Evolutionary conservation across 1,140 invertebrate species (phyloP).

Genomic region (Drosophila leontia): DNA sequence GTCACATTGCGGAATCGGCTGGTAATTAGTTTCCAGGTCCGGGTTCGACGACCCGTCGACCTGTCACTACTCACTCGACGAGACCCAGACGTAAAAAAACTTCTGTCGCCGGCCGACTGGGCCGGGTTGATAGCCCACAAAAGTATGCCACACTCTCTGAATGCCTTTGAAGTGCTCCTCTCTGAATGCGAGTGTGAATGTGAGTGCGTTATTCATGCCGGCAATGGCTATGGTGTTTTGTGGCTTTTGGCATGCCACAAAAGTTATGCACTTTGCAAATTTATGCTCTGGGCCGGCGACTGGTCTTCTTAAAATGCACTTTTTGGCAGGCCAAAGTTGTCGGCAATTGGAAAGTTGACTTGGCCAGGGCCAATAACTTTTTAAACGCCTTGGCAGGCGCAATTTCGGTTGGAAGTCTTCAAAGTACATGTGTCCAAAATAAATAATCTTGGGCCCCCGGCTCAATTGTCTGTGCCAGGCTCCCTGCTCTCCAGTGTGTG

Average conservation of each 20-base stretch:
- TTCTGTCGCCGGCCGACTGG: conserved; percentile 52
- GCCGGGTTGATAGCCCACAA: conserved; percentile 51
- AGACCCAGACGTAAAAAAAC: conserved; percentile 49
- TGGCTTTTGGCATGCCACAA: conserved; percentile 79
- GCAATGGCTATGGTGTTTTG: conserved; percentile 76
- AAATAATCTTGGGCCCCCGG: conserved; percentile 58
- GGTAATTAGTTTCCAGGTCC: conserved; percentile 64
- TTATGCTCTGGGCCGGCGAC: conserved; percentile 57
- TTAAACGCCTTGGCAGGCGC: conserved; percentile 72
- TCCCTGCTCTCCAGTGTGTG: conserved; percentile 26
- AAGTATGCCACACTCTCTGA: conserved; percentile 71
- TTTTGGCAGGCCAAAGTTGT: conserved; percentile 63
- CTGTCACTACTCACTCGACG: conserved; percentile 61
- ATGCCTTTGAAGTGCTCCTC: conserved; percentile 73
- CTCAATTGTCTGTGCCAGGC: conserved; percentile 29
- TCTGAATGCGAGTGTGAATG: conserved; percentile 33
- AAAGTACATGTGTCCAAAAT: conserved; percentile 80
- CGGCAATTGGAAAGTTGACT: conserved; percentile 72
- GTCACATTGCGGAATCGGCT: conserved; percentile 37
- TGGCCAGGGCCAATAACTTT: conserved; percentile 72
- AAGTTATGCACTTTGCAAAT: conserved; percentile 81
- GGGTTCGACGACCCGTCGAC: conserved; percentile 53
- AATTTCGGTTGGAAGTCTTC: conserved; percentile 51
- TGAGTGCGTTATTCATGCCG: conserved; percentile 66
- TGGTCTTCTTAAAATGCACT: conserved; percentile 37